Evolutionary conservation across 2,797 vertebrate genomes (phyloP), one percentile per base, ranked within the genome.

Genomic region (Diglossa cyanea): DNA sequence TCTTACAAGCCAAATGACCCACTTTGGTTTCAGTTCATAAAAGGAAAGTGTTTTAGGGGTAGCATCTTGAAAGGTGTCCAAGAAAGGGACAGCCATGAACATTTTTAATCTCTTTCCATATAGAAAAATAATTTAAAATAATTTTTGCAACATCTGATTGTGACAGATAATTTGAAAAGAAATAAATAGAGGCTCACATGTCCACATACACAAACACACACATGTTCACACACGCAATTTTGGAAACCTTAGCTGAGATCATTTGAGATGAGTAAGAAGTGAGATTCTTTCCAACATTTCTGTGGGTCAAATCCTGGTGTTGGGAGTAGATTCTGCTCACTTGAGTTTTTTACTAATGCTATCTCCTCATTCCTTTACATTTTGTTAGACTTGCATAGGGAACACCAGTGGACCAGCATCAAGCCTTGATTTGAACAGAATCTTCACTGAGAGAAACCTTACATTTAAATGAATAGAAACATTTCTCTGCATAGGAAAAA

Each of bases 1-100:
- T 93, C 68, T 42, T 84, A 53, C 51, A 82, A 95, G 33, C 58
- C 88, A 95, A 94, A 92, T 87, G 86, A 89, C 68, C 62, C 54
- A 83, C 42, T 93, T 95, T 88, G 39, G 65, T 92, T 94, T 87
- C 53, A 85, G 57, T 77, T 70, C 50, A 57, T 89, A 72, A 85
- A 93, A 93, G 15, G 23, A 67, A 55, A 65, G 26, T 65, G 16
- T 71, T 80, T 61, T 88, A 65, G 9, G 21, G 23, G 12, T 67
- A 82, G 3, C 31, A 26, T 71, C 84, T 93, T 87, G 68, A 87
- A 74, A 68, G 7, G 0, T 51, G 47, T 45, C n/a, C 39, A 83
- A 81, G 37, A 53, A 81, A 89, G 70, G 2, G 23, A 61, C 18
- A 53, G 15, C 17, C 57, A 45, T 58, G 45, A 88, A 51, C 12